These are phyloP conservation scores for Araneus ventricosus DNA, from an alignment of 1,140 invertebrate species.

Conservation along the genomic window DNA sequence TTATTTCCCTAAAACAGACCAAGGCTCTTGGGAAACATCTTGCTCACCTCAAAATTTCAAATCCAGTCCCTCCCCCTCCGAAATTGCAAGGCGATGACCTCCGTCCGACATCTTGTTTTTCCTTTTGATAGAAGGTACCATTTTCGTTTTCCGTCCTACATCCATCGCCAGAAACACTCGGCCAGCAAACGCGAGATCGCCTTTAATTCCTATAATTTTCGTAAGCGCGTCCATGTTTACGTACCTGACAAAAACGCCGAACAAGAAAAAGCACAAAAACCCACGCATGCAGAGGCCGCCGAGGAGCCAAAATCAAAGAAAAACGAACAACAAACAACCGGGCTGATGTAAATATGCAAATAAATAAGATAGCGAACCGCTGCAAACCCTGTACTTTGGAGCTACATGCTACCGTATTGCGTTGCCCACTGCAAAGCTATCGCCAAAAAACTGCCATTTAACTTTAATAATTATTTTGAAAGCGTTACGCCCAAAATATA, in stretches of 20 bases:
- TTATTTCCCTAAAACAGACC: background rate
- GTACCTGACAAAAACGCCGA: constrained; percentile 4
- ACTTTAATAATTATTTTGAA: constrained; percentile 55
- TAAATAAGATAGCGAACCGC: constrained; percentile 37
- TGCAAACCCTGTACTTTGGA: constrained; percentile 48
- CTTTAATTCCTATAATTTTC: constrained; percentile 68
- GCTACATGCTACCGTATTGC: constrained; percentile 61
- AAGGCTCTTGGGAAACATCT: background rate
- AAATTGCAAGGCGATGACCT: constrained; percentile 22
- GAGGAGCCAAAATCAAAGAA: background rate
- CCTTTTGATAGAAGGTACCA: constrained; percentile 35
- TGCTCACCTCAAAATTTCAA: background rate
- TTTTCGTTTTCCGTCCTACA: background rate
- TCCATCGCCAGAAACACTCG: background rate
- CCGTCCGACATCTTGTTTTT: background rate
- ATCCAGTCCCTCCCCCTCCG: background rate
- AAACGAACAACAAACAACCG: constrained; percentile 12
- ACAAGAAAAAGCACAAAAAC: constrained; percentile 9
- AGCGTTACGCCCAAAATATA: constrained; percentile 62
- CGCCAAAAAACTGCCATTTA: constrained; percentile 9
- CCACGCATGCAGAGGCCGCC: constrained; percentile 6
- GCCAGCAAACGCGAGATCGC: background rate
- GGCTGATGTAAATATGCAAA: constrained; percentile 53
- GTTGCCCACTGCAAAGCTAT: background rate
- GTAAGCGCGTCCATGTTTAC: constrained; percentile 47